These are phyloP conservation scores for Rotaria socialis DNA, from an alignment of 2,888 invertebrate species.

Conservation along the genomic window DNA sequence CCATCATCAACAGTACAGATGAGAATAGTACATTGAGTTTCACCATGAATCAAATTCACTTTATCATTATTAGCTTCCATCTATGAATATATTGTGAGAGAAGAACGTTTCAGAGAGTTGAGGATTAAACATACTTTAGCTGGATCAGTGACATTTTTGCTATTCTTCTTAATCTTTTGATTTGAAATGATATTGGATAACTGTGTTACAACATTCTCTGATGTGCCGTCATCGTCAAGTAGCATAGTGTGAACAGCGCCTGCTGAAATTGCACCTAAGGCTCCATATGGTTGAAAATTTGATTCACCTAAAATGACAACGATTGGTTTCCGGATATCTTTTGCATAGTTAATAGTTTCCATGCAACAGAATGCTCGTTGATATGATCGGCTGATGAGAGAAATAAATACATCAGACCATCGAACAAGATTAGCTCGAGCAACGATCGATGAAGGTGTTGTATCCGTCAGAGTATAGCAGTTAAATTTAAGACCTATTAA, in stretches of 20 bases:
- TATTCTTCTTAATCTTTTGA: not conserved
- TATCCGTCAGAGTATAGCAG: not conserved
- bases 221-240: not conserved
- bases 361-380: not conserved
- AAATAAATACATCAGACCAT: slow-evolving; percentile 17
- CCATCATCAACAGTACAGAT: not conserved
- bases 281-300: slow-evolving; percentile 34
- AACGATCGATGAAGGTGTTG: not conserved
- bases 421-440: not conserved
- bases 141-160: not conserved
- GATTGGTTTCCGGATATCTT: slow-evolving; percentile 1
- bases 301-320: not conserved
- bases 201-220: not conserved
- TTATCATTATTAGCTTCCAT: not conserved
- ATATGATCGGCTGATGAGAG: not conserved
- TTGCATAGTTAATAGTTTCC: slow-evolving; percentile 25
- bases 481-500: too few relatives aligned
- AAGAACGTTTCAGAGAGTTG: too few relatives aligned
- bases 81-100: not conserved
- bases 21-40: not conserved
- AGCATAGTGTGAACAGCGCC: not conserved
- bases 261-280: slow-evolving; percentile 11
- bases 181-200: not conserved
- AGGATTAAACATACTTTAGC: not conserved
- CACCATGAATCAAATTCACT: not conserved